Evolutionary conservation across 1,140 invertebrate genomes (phyloP), one percentile per base, ranked within the genome.

Genomic region (Whitmania pigra): DNA sequence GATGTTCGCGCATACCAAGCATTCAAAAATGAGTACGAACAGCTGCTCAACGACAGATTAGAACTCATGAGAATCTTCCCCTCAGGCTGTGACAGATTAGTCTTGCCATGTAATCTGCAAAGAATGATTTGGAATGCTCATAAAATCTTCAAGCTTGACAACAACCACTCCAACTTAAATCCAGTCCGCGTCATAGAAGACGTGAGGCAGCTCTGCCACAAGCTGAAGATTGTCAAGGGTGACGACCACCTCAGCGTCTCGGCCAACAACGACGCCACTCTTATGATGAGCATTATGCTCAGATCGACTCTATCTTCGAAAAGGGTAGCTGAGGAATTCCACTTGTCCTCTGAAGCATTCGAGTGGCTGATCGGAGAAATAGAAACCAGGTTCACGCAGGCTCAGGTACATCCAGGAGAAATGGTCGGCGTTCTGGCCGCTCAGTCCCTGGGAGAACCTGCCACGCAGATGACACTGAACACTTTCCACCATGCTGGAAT

Each of bases 401-500:
- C 95, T 11, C 93, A 96, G 83, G 87, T 84, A 2, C 86, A 88
- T 78, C 94, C 95, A 5, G 95, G 96, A 74, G 96, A 99, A 83
- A 99, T 99, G 96, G 95, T 99, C 0, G 97, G 97, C 60, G 94
- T 95, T 0, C 83, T 99, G 74, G 95, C 96, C 72, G 97, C 97
- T 9, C 97, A 99, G 82, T 95, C 92, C 78, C 87, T 99, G 29
- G 96, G 96, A 77, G 97, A 99, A 82, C 97, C 97, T 20, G 97
- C 96, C 73, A 99, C 97, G 75, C 96, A 99, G 86, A 99, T 99
- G 96, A 99, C 97, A 82, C 83, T 99, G 78, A 99, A 99, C 84
- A 99, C 97, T 86, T 99, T 99, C 89, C 97, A 99, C 86, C 98
- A 97, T 84, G 96, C 96, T 85, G 97, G 97, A 87, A 96, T 99